Evolutionary conservation across 2,888 invertebrate species (phyloP).

Genomic region (Kuschelorhynchus macadamiae): DNA sequence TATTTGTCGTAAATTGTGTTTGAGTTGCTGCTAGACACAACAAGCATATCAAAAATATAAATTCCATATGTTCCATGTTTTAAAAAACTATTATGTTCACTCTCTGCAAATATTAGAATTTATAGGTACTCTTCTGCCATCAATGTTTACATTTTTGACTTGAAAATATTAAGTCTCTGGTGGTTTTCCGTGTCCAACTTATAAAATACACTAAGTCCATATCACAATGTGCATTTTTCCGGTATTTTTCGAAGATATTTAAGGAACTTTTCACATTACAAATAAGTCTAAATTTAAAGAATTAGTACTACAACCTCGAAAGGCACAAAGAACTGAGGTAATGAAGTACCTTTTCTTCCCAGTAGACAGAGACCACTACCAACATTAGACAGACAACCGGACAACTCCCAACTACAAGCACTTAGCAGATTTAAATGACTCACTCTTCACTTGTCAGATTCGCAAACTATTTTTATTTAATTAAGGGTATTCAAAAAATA

Average conservation of each 20-base stretch:
- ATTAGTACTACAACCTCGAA: constrained; percentile 23
- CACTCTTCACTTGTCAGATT: background rate
- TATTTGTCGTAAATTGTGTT: constrained; percentile 18
- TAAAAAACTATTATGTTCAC: constrained; percentile 22
- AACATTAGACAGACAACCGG: constrained; percentile 34
- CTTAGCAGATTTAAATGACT: background rate
- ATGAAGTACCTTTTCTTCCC: constrained; percentile 42
- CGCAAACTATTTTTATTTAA: background rate
- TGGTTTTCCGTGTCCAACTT: constrained; percentile 3
- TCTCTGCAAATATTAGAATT: constrained; percentile 12
- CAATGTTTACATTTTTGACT: constrained; percentile 43
- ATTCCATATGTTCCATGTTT: constrained; percentile 35
- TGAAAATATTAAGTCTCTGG: background rate
- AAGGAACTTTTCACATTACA: constrained; percentile 27
- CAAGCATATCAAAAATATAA: constrained; percentile 33
- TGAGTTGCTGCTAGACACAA: constrained; percentile 21
- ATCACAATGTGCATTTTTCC: constrained; percentile 19
- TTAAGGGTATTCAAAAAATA: too few species aligned
- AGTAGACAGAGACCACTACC: constrained; percentile 25
- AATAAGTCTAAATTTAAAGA: constrained; percentile 26
- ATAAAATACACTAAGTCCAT: constrained; percentile 16
- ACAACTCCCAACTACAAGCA: too few species aligned
- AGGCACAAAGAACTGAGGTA: constrained; percentile 43
- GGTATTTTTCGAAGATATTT: constrained; percentile 8
- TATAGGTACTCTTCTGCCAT: constrained; percentile 25